These are phyloP conservation scores for Cochlearius cochlearius DNA, from an alignment of 2,113 vertebrate genomes.

Conservation along the genomic window DNA sequence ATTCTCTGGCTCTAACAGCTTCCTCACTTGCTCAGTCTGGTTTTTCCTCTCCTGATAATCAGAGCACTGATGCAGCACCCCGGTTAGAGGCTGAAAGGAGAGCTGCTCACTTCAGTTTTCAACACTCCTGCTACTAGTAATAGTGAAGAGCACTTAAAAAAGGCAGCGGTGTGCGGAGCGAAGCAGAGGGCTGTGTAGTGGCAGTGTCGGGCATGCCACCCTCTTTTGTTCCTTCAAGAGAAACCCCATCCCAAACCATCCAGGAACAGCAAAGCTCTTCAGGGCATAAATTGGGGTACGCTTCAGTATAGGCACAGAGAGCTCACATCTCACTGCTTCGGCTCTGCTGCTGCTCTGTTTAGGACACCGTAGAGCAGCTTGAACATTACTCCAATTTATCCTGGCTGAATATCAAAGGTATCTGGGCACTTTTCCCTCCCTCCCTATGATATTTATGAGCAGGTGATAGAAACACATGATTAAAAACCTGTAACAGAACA, in stretches of 20 bases:
- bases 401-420: background rate
- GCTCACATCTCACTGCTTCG: background rate
- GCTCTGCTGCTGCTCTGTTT: background rate
- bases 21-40: background rate
- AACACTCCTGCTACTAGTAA: background rate
- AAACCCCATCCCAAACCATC: background rate
- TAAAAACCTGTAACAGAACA: background rate
- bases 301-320: background rate
- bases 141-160: background rate
- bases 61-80: background rate
- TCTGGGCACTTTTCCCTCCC: background rate
- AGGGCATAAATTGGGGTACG: background rate
- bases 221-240: background rate
- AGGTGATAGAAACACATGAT: background rate
- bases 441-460: background rate
- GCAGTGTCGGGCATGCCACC: background rate
- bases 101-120: background rate
- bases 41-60: background rate
- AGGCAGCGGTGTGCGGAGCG: background rate
- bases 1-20: background rate
- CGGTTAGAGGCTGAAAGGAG: background rate
- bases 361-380: background rate
- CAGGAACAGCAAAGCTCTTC: background rate
- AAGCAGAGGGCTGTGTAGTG: background rate
- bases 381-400: background rate